Conservation (phyloP, 2,888 invertebrate species). For the Agrenia bidenticulata region DNA sequence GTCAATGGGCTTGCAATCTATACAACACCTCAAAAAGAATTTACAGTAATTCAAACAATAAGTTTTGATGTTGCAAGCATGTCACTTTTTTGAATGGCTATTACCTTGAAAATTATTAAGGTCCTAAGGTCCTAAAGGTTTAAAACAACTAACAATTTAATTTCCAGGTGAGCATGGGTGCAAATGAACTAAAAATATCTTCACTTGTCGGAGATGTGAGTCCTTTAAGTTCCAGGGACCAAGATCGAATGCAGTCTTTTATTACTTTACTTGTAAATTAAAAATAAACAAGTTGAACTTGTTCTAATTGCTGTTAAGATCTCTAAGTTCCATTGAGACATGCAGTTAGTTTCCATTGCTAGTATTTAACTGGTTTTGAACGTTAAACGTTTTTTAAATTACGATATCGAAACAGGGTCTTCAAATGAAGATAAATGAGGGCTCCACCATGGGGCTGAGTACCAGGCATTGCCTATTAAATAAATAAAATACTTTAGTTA, state of each 20-base stretch:
- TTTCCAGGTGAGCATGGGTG: slow-evolving; percentile 20
- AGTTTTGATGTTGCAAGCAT: neutral
- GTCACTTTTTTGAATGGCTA: no score
- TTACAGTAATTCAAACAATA: slow-evolving; percentile 29
- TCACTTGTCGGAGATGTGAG: slow-evolving; percentile 26
- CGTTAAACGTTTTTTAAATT: no score
- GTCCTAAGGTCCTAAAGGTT: neutral
- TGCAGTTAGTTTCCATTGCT: no score
- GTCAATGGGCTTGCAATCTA: slow-evolving; percentile 41
- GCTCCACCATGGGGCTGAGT: neutral
- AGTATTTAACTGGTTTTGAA: no score
- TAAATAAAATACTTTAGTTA: neutral
- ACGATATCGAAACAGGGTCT: no score
- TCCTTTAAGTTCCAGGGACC: slow-evolving; percentile 24
- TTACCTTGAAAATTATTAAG: neutral
- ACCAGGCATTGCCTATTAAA: neutral
- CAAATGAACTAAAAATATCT: slow-evolving; percentile 11
- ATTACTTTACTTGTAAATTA: slow-evolving; percentile 10
- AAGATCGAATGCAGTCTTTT: slow-evolving; percentile 23
- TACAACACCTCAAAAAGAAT: slow-evolving; percentile 34
- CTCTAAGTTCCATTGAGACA: no score
- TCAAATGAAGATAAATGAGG: neutral
- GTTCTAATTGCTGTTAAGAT: no score
- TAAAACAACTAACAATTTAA: neutral
- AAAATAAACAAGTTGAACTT: no score